Conservation (phyloP, 53 echinoderm and acorn worm species). For the Echinometra lucunter region DNA sequence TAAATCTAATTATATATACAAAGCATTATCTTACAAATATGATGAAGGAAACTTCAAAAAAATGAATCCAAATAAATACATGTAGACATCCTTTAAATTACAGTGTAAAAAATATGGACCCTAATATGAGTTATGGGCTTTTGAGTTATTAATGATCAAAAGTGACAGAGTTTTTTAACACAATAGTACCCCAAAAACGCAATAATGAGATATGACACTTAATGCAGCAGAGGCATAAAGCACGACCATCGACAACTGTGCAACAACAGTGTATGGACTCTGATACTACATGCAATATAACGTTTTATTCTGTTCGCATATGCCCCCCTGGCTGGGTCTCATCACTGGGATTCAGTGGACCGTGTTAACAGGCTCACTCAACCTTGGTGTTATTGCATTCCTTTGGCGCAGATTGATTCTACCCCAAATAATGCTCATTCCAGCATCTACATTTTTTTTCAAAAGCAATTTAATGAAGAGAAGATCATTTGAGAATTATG, state of each 20-base stretch:
- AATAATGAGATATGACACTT: neutral
- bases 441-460: no score
- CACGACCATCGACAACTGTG: conserved; percentile 8
- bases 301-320: neutral
- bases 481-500: neutral
- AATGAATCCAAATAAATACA: no score
- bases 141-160: no score
- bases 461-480: neutral
- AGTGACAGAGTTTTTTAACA: no score
- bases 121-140: no score
- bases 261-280: neutral
- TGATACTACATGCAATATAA: no score
- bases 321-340: neutral
- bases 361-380: neutral
- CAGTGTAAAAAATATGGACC: no score
- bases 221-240: neutral
- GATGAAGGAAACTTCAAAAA: no score
- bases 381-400: conserved; percentile 49
- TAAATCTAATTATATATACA: no score
- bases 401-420: neutral
- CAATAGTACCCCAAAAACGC: no score
- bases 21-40: no score
- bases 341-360: neutral
- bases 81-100: no score
- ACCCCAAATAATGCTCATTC: conserved; percentile 6